phyloP scores from a whole-genome alignment of 1,140 invertebrate genomes.

The Drosophila carrolli region DNA sequence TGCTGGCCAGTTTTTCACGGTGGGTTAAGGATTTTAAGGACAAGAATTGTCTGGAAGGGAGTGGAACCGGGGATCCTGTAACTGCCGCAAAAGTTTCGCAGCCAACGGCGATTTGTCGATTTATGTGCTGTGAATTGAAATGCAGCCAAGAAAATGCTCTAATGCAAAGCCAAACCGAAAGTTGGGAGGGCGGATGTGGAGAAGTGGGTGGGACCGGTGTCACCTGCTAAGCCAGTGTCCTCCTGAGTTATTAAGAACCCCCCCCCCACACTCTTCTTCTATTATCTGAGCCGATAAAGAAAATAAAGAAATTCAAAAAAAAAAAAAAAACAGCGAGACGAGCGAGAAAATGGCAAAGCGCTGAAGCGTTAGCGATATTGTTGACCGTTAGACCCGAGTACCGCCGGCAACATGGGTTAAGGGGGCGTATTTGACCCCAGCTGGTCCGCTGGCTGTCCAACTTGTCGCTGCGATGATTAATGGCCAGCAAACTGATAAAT shows the following conservation, averaged over 20 bases:
- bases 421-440: constrained; percentile 69
- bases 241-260: constrained; percentile 51
- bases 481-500: constrained; percentile 83
- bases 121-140: constrained; percentile 82
- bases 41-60: background rate
- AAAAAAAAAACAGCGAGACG: constrained; percentile 17
- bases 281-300: too few species aligned
- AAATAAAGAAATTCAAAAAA: background rate
- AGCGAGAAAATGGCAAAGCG: constrained; percentile 66
- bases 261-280: background rate
- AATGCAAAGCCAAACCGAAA: constrained; percentile 39
- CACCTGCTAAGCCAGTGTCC: constrained; percentile 32
- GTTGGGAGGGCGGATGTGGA: background rate
- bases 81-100: constrained; percentile 56
- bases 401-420: background rate
- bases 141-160: constrained; percentile 67
- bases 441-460: constrained; percentile 80
- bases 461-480: constrained; percentile 82
- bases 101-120: constrained; percentile 76
- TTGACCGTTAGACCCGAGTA: constrained; percentile 48
- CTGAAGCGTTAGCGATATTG: constrained; percentile 80
- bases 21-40: background rate
- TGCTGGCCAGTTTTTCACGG: background rate
- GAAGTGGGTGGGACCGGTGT: background rate
- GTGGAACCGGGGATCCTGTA: background rate